Conservation (phyloP, 2,113 vertebrate species). For the Anas platyrhynchos region DNA sequence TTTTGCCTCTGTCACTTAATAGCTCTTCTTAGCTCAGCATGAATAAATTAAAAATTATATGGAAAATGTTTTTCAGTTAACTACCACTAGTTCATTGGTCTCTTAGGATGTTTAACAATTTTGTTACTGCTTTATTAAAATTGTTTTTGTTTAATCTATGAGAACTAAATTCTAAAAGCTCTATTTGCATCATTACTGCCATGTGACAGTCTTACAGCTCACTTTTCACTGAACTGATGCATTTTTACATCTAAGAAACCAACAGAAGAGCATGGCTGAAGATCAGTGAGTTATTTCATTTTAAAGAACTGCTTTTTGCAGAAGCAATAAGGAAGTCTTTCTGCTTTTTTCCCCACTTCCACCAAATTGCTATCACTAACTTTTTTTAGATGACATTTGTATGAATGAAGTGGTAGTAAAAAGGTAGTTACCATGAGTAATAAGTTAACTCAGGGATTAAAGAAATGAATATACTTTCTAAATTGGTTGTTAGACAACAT, state of each 20-base stretch:
- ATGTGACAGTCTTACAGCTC: not conserved
- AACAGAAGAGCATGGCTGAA: constrained; percentile 9
- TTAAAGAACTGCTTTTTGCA: constrained; percentile 46
- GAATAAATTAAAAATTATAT: constrained; percentile 13
- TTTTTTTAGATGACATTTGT: constrained; percentile 77
- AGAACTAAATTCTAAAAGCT: constrained; percentile 46
- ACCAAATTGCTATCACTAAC: constrained; percentile 37
- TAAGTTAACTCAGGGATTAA: constrained; percentile 80
- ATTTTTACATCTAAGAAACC: constrained; percentile 40
- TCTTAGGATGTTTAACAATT: constrained; percentile 7
- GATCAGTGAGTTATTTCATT: not conserved
- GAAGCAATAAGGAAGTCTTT: constrained; percentile 71
- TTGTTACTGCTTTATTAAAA: not conserved
- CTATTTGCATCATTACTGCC: constrained; percentile 40
- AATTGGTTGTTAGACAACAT: constrained; percentile 17
- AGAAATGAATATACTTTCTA: constrained; percentile 68
- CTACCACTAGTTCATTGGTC: not conserved
- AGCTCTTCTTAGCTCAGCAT: constrained; percentile 4
- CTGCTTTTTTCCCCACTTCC: constrained; percentile 56
- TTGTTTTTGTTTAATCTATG: constrained; percentile 22
- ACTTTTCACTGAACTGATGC: constrained; percentile 26
- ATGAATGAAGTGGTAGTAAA: constrained; percentile 74
- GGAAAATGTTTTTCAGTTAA: constrained; percentile 11
- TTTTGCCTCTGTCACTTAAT: constrained; percentile 45
- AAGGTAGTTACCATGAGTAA: constrained; percentile 71